These are phyloP conservation scores for Mystacides longicornis DNA, from an alignment of 2,888 invertebrate genomes.

Conservation along the genomic window DNA sequence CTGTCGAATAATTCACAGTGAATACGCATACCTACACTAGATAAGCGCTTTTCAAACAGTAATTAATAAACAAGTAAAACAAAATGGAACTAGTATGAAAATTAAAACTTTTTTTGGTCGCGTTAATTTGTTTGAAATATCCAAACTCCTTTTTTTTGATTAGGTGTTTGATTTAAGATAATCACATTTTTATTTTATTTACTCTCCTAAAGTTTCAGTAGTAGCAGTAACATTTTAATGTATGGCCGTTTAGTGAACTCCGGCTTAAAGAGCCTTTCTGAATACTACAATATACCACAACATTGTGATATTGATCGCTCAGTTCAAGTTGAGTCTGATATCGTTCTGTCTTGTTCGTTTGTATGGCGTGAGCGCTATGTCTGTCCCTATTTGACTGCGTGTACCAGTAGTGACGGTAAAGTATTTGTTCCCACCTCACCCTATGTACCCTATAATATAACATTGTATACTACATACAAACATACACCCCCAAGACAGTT, in stretches of 20 bases:
- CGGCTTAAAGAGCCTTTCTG: constrained; percentile 15
- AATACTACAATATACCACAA: constrained; percentile 24
- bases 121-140: no score
- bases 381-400: constrained; percentile 16
- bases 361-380: background rate
- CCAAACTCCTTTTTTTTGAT: no score
- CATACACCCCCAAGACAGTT: constrained; percentile 13
- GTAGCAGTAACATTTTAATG: no score
- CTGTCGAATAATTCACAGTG: no score
- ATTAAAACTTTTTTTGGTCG: no score
- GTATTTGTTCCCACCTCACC: background rate
- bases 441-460: constrained; percentile 2
- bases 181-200: no score
- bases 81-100: no score
- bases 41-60: no score
- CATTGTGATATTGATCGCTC: constrained; percentile 27
- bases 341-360: background rate
- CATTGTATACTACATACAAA: constrained; percentile 6
- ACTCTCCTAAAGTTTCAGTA: no score
- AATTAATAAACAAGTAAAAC: no score
- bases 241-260: constrained; percentile 8
- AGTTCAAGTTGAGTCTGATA: constrained; percentile 22
- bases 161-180: no score
- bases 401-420: background rate
- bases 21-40: no score